Evolutionary conservation across 2,113 vertebrate genomes (phyloP).

Genomic region (Dasyurus viverrinus): DNA sequence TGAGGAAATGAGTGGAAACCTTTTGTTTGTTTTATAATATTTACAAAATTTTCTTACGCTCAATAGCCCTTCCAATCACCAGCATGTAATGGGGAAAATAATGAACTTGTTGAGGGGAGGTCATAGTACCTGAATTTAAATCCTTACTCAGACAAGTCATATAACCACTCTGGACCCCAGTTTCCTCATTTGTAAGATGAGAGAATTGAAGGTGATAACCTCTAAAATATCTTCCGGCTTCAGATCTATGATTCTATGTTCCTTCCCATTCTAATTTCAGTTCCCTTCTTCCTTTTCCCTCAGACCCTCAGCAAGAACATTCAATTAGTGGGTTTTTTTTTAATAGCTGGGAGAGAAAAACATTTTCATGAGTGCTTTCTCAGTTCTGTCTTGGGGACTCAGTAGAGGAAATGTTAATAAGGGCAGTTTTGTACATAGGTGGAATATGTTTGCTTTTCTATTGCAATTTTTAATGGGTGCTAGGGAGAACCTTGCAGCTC

Average conservation of each 20-base stretch:
- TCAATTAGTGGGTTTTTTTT: not conserved
- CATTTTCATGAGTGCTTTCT: not conserved
- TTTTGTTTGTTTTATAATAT: not conserved
- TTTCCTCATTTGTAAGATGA: not conserved
- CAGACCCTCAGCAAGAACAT: not conserved
- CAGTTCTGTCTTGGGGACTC: not conserved
- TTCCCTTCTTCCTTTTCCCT: not conserved
- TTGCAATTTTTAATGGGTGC: not conserved
- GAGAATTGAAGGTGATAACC: not conserved
- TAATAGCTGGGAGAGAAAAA: not conserved
- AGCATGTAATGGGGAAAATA: not conserved
- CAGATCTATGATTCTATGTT: not conserved
- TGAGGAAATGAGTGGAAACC: not conserved
- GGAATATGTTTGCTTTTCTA: not conserved
- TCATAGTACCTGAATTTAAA: not conserved
- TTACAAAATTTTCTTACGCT: conserved; percentile 6
- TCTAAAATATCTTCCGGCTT: not conserved
- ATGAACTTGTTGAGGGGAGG: not conserved
- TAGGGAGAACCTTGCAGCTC: not conserved
- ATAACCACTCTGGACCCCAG: not conserved
- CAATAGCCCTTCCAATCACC: not conserved
- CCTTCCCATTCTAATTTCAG: not conserved
- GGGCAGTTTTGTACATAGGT: not conserved
- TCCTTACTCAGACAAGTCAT: not conserved
- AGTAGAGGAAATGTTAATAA: not conserved